Evolutionary conservation across 2,888 invertebrate species (phyloP).

Genomic region (Cerastoderma edule): DNA sequence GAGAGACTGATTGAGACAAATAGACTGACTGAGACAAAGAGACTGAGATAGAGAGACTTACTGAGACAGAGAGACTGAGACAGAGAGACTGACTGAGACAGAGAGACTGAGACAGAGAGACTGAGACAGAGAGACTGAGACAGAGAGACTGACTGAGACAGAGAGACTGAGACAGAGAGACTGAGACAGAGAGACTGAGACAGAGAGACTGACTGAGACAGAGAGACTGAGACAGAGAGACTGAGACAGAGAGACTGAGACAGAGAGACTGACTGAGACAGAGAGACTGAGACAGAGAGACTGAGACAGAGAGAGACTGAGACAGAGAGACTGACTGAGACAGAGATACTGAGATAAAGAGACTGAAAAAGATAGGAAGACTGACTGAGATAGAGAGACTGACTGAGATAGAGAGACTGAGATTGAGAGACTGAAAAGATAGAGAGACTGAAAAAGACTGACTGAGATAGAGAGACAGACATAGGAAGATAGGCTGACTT

Average conservation of each 20-base stretch:
- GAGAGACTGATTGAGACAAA: too few relatives aligned
- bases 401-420: background rate
- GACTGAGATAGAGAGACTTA: background rate
- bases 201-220: too few relatives aligned
- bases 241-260: too few relatives aligned
- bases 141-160: too few relatives aligned
- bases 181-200: background rate
- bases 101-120: too few relatives aligned
- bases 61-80: background rate
- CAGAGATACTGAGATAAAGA: background rate
- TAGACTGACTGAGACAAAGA: too few relatives aligned
- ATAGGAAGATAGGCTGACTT: background rate
- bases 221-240: background rate
- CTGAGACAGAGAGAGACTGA: background rate
- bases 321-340: background rate
- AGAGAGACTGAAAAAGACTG: background rate
- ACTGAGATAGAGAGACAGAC: background rate
- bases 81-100: background rate
- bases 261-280: too few relatives aligned
- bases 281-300: background rate
- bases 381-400: background rate
- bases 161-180: too few relatives aligned
- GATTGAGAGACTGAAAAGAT: background rate
- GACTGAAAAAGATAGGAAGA: background rate
- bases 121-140: too few relatives aligned